Conservation (phyloP, 92 coral and sea anemone species). For the Paramuricea clavata region DNA sequence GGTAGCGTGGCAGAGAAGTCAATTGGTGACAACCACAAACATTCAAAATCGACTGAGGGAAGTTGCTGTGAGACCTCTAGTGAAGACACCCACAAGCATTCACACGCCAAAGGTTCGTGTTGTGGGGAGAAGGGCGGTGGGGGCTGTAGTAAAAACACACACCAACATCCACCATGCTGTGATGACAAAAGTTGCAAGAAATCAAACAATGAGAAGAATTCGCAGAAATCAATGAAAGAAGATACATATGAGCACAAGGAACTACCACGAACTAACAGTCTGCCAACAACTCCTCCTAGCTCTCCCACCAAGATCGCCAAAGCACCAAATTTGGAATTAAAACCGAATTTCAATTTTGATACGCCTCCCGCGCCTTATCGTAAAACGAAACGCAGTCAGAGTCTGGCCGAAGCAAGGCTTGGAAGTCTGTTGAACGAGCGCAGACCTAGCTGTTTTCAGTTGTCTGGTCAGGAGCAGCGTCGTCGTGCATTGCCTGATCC, state of each 20-base stretch:
- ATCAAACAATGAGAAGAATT: no score
- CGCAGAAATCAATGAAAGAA: background rate
- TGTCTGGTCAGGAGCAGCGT: background rate
- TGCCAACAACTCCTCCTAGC: background rate
- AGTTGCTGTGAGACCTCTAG: conserved; percentile 14
- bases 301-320: background rate
- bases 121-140: background rate
- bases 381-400: background rate
- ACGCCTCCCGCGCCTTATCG: background rate
- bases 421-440: conserved; percentile 23
- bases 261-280: background rate
- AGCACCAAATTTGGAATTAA: conserved; percentile 1
- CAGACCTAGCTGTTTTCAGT: conserved; percentile 12
- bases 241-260: background rate
- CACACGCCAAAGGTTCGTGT: background rate
- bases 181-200: background rate
- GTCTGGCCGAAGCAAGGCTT: conserved; percentile 19
- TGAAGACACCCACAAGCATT: background rate
- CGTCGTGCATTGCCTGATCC: background rate
- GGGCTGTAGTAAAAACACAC: background rate
- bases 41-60: background rate
- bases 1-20: background rate
- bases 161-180: background rate
- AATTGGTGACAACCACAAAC: background rate
- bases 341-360: background rate